Evolutionary conservation across 2,113 vertebrate genomes (phyloP).

Genomic region (Spilogale gracilis): DNA sequence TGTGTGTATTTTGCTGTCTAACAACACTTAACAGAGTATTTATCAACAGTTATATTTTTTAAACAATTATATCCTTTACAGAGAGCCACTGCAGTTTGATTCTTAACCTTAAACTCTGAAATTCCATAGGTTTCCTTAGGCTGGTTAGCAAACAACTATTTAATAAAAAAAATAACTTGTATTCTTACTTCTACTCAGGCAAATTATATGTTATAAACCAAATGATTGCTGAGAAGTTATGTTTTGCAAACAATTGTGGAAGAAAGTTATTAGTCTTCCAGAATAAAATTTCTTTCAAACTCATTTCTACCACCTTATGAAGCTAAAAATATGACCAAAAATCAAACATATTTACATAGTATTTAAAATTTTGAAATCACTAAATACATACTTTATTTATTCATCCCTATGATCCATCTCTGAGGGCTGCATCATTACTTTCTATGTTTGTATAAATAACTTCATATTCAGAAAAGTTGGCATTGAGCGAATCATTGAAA

Average conservation of each 20-base stretch:
- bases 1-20: conserved; percentile 34
- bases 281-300: conserved; percentile 36
- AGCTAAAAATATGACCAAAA: background rate
- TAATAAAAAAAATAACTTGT: conserved; percentile 18
- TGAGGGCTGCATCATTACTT: background rate
- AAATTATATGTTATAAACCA: background rate
- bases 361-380: conserved; percentile 35
- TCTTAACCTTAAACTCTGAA: background rate
- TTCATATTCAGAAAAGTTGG: background rate
- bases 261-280: background rate
- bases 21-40: conserved; percentile 44
- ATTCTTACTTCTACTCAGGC: conserved; percentile 21
- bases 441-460: background rate
- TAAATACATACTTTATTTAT: background rate
- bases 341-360: background rate
- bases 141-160: background rate
- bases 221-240: background rate
- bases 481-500: background rate
- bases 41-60: conserved; percentile 49
- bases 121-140: background rate
- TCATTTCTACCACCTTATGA: background rate
- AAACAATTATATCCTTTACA: conserved; percentile 47
- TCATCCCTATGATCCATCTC: background rate
- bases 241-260: background rate
- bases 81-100: conserved; percentile 15